These are phyloP conservation scores for Eupeodes luniger DNA, from an alignment of 2,888 invertebrate species.

Conservation along the genomic window DNA sequence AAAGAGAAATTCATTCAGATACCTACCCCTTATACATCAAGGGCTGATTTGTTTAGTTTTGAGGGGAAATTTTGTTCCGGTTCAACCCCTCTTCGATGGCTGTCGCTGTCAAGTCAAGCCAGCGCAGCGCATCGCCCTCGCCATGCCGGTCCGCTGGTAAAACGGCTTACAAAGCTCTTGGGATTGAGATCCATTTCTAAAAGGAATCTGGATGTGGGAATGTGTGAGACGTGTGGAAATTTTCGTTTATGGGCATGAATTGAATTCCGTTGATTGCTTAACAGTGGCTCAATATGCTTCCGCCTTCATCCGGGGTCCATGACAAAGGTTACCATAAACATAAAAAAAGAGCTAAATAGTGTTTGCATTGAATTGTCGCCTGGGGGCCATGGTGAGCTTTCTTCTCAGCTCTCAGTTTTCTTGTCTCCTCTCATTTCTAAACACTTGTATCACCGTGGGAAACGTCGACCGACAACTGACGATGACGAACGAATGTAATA, in stretches of 20 bases:
- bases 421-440: neutral
- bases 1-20: conserved; percentile 50
- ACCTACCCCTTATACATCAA: neutral
- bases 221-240: conserved; percentile 58
- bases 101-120: conserved; percentile 12
- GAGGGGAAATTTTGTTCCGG: conserved; percentile 15
- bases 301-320: conserved; percentile 60
- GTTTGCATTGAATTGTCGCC: conserved; percentile 56
- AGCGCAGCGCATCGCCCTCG: neutral
- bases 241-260: conserved; percentile 66
- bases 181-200: conserved; percentile 60
- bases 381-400: conserved; percentile 57
- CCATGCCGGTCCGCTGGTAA: conserved; percentile 32
- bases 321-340: conserved; percentile 57
- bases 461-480: neutral
- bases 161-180: conserved; percentile 63
- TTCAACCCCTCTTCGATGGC: conserved; percentile 23
- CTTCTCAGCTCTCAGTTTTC: neutral
- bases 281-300: conserved; percentile 70
- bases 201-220: conserved; percentile 23
- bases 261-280: conserved; percentile 74
- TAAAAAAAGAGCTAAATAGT: conserved; percentile 47
- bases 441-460: too few relatives aligned
- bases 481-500: conserved; percentile 2
- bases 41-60: conserved; percentile 38